Evolutionary conservation across 2,888 invertebrate species (phyloP), one percentile per base, ranked within the genome.

Genomic region (Trisateles emortualis): DNA sequence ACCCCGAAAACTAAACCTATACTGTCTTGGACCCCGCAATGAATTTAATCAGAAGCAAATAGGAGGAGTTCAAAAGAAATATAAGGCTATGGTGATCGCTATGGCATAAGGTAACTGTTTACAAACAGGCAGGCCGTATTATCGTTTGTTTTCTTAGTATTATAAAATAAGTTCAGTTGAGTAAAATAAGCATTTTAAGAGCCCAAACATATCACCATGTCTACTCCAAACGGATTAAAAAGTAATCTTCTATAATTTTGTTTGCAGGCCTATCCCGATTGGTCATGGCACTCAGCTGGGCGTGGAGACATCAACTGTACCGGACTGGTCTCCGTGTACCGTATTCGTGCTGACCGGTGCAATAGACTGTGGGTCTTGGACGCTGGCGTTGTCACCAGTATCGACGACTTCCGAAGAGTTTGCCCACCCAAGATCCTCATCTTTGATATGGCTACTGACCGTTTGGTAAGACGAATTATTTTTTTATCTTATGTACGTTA

Each of bases 371-470:
- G 97, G 97, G 95, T 96, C 0, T 86, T 97, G 51, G 97, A 97
- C 86, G 95, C 96, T 1, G 97, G 96, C 0, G 94, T 96, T 11
- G 93, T 94, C 79, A 95, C 95, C 49, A 96, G 96, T 3, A 81
- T 96, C 46, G 96, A 95, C 52, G 95, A 96, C 77, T 95, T 95
- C 85, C 87, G 92, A 70, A 66, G 91, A 76, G 84, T 94, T 68
- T 97, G 97, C 76, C 96, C 96, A 0, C 97, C 97, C 3, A 97
- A 97, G 87, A 93, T 97, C 45, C 93, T 97, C 48, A 95, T 97
- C 50, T 96, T 97, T 68, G 96, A 97, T 77, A 92, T 97, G 77
- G 93, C 94, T 46, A 96, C 96, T 0, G 95, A 97, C 80, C 94
- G 93, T 56, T 85, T 96, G 71, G 95, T 96, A 53, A 91, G 94